Evolutionary conservation across 2,888 invertebrate species (phyloP).

Genomic region (Euzophera pinguis): DNA sequence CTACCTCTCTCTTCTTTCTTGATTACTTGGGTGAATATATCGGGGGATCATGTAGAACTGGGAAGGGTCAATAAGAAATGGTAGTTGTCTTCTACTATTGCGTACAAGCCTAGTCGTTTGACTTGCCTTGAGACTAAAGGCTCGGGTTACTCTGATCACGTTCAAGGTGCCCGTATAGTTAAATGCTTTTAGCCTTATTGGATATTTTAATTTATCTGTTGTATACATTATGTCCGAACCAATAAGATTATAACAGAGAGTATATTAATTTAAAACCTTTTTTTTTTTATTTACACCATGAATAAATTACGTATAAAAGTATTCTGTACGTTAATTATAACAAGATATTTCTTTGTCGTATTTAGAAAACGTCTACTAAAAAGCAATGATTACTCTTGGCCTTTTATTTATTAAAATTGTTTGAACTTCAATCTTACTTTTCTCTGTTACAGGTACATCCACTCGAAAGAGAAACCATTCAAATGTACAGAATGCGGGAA

Average conservation of each 20-base stretch:
- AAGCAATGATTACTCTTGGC: too few species aligned
- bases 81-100: conserved; percentile 41
- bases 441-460: conserved; percentile 91
- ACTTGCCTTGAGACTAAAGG: conserved; percentile 69
- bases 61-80: conserved; percentile 50
- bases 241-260: too few species aligned
- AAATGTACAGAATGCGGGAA: conserved; percentile 98
- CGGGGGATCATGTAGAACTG: conserved; percentile 38
- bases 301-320: too few species aligned
- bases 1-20: conserved; percentile 39
- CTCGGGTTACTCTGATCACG: conserved; percentile 75
- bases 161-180: conserved; percentile 68
- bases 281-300: too few species aligned
- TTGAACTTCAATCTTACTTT: conserved; percentile 30
- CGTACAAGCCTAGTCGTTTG: conserved; percentile 53
- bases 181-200: conserved; percentile 37
- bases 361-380: too few species aligned
- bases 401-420: background rate
- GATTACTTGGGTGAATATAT: conserved; percentile 27
- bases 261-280: too few species aligned
- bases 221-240: background rate
- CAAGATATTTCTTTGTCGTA: too few species aligned
- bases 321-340: too few species aligned
- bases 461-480: conserved; percentile 98
- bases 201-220: conserved; percentile 2